Percentiles rank a stretch among this genome's conserved stretches.
Evolutionary conservation across 2,888 invertebrate species (phyloP).

Genomic region (Sarcophaga carnaria): DNA sequence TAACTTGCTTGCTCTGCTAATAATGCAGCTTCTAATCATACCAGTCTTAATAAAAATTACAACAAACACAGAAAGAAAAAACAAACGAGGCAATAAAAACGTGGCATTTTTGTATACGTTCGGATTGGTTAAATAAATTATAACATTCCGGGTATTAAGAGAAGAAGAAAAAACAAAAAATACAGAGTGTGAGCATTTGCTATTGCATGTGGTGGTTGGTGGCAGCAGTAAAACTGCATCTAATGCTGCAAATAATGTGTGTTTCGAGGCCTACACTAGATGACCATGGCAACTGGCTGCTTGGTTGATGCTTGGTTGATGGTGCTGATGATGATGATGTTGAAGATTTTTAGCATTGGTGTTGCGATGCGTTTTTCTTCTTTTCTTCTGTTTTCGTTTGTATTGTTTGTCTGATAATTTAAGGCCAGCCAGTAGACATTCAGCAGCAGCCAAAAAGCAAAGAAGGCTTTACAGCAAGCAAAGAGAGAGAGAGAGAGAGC

Average conservation of each 20-base stretch:
- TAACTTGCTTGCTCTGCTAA: slow-evolving; percentile 5
- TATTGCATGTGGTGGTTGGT: slow-evolving; percentile 55
- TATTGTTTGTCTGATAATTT: slow-evolving; percentile 29
- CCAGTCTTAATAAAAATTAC: slow-evolving; percentile 39
- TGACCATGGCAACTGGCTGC: not conserved
- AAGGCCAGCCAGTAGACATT: slow-evolving; percentile 6
- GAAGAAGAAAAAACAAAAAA: too few species aligned
- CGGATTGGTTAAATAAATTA: slow-evolving; percentile 66
- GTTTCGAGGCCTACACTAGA: slow-evolving; percentile 6
- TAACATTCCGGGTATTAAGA: slow-evolving; percentile 66
- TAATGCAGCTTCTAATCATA: slow-evolving; percentile 58
- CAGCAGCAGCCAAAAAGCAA: slow-evolving; percentile 13
- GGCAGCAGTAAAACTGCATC: slow-evolving; percentile 37
- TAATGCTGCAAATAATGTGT: slow-evolving; percentile 3
- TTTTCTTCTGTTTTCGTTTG: too few species aligned
- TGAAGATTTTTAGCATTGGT: slow-evolving; percentile 21
- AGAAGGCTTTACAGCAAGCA: slow-evolving; percentile 2
- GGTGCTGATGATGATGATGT: slow-evolving; percentile 23
- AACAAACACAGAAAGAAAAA: not conserved
- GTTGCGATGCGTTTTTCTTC: not conserved
- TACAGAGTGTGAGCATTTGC: slow-evolving; percentile 49
- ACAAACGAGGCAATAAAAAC: slow-evolving; percentile 10
- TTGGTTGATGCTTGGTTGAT: not conserved
- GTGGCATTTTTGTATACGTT: slow-evolving; percentile 42
- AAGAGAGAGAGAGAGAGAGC: not conserved